Evolutionary conservation across 2,113 vertebrate species (phyloP).

Genomic region (Bubo scandiacus): DNA sequence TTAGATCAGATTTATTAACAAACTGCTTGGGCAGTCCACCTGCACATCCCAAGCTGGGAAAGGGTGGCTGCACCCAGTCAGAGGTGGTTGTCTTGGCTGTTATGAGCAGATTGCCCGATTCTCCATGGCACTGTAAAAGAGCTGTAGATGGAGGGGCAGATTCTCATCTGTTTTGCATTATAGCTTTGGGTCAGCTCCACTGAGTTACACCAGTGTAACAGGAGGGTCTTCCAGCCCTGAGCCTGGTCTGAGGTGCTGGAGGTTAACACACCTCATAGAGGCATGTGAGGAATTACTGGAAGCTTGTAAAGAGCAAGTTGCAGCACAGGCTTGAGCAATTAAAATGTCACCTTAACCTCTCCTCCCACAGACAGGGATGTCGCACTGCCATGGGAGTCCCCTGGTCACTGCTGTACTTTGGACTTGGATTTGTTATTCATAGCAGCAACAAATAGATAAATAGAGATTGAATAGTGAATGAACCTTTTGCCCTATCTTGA

Average conservation of each 20-base stretch:
- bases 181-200: neutral
- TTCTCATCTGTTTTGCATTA: neutral
- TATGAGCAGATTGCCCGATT: neutral
- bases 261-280: neutral
- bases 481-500: neutral
- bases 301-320: neutral
- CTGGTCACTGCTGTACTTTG: neutral
- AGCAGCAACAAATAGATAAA: neutral
- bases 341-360: neutral
- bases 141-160: accelerated
- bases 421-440: neutral
- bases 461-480: neutral
- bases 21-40: neutral
- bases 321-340: neutral
- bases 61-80: neutral
- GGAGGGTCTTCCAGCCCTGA: neutral
- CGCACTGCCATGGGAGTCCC: accelerated
- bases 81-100: neutral
- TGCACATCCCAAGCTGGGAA: neutral
- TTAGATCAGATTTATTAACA: neutral
- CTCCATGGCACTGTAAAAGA: accelerated
- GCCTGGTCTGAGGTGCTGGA: neutral
- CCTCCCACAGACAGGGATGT: neutral
- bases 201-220: accelerated
- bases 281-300: neutral